These are phyloP conservation scores for Rhinolophus ferrumequinum DNA, from an alignment of 2,113 vertebrate genomes.

Conservation along the genomic window DNA sequence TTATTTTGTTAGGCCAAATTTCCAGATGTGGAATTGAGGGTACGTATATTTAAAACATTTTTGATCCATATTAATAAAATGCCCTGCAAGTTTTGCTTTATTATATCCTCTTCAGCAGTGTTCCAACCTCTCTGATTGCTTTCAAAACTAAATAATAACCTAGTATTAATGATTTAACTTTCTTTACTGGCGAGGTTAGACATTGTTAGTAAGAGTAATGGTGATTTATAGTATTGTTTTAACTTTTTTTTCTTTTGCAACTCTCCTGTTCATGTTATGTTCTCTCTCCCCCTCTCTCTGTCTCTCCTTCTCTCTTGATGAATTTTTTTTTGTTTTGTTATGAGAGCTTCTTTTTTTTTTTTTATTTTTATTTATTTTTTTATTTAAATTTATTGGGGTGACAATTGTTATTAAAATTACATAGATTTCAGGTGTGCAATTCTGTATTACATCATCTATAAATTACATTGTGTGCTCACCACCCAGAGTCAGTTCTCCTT, in stretches of 20 bases:
- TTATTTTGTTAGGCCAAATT: not conserved
- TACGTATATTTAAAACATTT: not conserved
- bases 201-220: not conserved
- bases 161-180: slow-evolving; percentile 1
- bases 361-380: too few species aligned
- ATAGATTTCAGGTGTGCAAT: too few species aligned
- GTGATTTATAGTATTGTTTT: not conserved
- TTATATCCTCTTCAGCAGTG: not conserved
- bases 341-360: not conserved
- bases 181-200: too few species aligned
- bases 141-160: not conserved
- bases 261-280: not conserved
- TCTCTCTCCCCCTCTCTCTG: not conserved
- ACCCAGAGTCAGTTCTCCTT: too few species aligned
- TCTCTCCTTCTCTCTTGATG: not conserved
- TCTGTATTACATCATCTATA: too few species aligned
- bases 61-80: slow-evolving; percentile 5
- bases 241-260: not conserved
- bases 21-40: not conserved
- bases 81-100: not conserved
- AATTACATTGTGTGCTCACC: too few species aligned
- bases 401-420: too few species aligned
- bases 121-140: not conserved
- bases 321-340: not conserved
- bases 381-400: too few species aligned